Percentiles rank a stretch among this genome's conserved stretches.
Conservation (phyloP, 1,140 invertebrate genomes). For the Pantala flavescens region DNA sequence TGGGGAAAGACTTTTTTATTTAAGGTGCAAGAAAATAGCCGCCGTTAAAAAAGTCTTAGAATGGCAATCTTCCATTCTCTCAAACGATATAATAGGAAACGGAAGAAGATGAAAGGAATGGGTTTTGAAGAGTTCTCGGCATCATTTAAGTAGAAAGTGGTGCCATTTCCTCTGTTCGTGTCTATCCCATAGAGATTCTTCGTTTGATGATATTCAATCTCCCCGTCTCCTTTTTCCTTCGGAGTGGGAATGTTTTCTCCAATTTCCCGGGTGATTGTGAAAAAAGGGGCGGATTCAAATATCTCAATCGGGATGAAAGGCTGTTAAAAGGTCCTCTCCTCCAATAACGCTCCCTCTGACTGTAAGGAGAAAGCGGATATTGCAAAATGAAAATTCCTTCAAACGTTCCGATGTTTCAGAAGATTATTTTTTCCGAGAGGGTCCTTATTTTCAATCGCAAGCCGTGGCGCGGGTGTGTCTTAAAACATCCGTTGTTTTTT, state of each 20-base stretch:
- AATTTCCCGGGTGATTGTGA: not conserved
- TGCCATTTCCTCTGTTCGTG: not conserved
- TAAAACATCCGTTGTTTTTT: not conserved
- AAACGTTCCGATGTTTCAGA: slow-evolving; percentile 5
- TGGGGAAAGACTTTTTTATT: not conserved
- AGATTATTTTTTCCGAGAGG: slow-evolving; percentile 9
- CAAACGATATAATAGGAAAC: slow-evolving; percentile 3
- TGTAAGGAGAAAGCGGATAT: slow-evolving; percentile 5
- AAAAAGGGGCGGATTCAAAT: slow-evolving; percentile 6
- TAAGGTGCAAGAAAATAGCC: not conserved
- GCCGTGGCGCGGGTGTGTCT: not conserved
- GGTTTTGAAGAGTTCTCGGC: slow-evolving; percentile 4
- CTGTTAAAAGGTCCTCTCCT: not conserved
- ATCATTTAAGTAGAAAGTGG: not conserved
- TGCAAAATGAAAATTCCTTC: slow-evolving; percentile 10
- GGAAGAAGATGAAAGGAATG: not conserved
- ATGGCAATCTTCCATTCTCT: not conserved
- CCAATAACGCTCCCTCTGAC: not conserved
- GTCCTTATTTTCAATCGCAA: not conserved
- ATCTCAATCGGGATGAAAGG: slow-evolving; percentile 8
- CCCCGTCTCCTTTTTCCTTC: not conserved
- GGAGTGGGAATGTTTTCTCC: not conserved
- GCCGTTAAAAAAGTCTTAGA: not conserved
- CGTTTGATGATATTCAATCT: slow-evolving; percentile 7
- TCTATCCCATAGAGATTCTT: not conserved